Evolutionary conservation across 2,797 vertebrate species (phyloP), one percentile per base, ranked within the genome.

Genomic region (Myripristis jacobus): DNA sequence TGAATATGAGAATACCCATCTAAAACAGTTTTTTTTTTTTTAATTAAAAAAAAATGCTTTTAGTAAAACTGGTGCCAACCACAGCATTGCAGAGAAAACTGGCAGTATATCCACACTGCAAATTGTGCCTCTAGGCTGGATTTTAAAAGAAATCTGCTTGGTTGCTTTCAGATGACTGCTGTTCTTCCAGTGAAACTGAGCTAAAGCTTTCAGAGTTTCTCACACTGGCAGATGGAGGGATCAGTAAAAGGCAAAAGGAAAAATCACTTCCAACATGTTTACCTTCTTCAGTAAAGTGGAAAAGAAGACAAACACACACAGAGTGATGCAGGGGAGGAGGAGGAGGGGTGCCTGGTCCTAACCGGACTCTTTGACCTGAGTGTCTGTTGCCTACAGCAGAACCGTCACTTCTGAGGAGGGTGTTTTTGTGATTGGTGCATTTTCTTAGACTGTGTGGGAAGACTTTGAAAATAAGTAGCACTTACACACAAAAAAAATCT

Each of bases 251-350:
- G 80, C 74, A 76, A 73, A 77, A 75, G 86, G 84, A 88, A 90
- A 90, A 87, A 90, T 83, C 70, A 73, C 80, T 89, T 83, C 81
- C 84, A 88, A 90, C 34, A 91, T 91, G 88, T 91, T 89, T 83
- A 87, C 60, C 61, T 66, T 81, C 77, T 64, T 73, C 59, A 66
- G 82, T 55, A 61, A 75, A 86, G 85, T 71, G 60, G 79, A 81
- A 81, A 70, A 68, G 66, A 75, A 84, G 82, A 89, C 77, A 76
- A 80, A 80, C 2, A 48, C 67, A 66, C 59, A 55, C 4, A 13
- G 67, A 69, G 59, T 27, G 75, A 84, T 71, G 75, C 67, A 74
- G 48, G 62, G 68, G 48, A 73, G 60, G 22, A n/a, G n/a, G n/a
- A 65, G 27, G 62, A 62, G 55, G 70, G 74, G 46, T 77, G 77